These are phyloP conservation scores for Siderastrea siderea DNA, from an alignment of 92 coral and sea anemone genomes.

Conservation along the genomic window DNA sequence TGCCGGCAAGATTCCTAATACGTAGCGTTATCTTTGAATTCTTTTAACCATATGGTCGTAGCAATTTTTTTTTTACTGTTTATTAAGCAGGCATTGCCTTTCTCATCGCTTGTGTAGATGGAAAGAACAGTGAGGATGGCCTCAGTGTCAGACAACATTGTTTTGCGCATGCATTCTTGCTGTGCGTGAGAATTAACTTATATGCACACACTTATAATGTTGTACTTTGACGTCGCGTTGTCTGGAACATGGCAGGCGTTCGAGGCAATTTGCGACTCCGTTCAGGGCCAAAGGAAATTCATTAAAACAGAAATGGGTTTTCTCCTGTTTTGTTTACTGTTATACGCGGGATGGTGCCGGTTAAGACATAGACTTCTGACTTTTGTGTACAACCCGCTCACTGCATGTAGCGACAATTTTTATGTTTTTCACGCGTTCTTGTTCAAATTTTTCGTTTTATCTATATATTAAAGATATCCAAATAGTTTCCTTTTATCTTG, in stretches of 20 bases:
- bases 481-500: neutral
- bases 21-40: neutral
- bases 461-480: neutral
- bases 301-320: constrained; percentile 19
- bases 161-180: constrained; percentile 1
- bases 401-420: neutral
- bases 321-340: constrained; percentile 30
- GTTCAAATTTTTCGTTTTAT: neutral
- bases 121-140: neutral
- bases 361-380: neutral
- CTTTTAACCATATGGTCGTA: neutral
- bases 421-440: neutral
- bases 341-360: constrained; percentile 4
- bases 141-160: too few relatives aligned
- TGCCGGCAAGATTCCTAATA: neutral
- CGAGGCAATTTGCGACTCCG: neutral
- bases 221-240: neutral
- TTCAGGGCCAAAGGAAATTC: constrained; percentile 35
- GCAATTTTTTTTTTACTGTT: neutral
- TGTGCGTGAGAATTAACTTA: constrained; percentile 19
- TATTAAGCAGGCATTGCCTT: neutral
- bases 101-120: neutral
- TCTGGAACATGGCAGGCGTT: constrained; percentile 7
- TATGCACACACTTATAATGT: neutral
- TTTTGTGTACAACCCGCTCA: neutral